A percentile compares a stretch with the other conserved stretches of the same genome.
Evolutionary conservation across 1,140 invertebrate species (phyloP).

Genomic region (Heliconius nattereri): DNA sequence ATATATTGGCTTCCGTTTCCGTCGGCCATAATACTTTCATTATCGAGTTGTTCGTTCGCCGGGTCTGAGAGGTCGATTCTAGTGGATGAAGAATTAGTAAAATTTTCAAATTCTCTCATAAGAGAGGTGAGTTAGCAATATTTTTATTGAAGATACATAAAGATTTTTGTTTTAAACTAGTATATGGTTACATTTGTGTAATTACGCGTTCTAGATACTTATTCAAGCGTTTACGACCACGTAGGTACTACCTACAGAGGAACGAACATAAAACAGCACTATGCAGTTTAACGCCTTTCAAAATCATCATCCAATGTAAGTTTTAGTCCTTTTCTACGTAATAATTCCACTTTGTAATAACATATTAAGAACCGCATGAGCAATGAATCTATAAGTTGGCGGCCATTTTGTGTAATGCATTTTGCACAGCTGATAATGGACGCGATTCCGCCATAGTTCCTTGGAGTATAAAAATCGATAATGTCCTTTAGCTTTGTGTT

Average conservation of each 20-base stretch:
- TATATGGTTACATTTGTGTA: neutral
- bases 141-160: neutral
- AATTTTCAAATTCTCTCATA: constrained; percentile 73
- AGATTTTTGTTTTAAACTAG: neutral
- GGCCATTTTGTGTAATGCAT: constrained; percentile 78
- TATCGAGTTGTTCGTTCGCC: constrained; percentile 83
- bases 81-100: constrained; percentile 72
- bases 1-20: constrained; percentile 47
- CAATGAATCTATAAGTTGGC: constrained; percentile 44
- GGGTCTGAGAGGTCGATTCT: constrained; percentile 74
- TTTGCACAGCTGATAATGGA: constrained; percentile 70
- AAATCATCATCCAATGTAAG: constrained; percentile 80
- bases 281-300: constrained; percentile 81
- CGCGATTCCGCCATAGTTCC: constrained; percentile 20
- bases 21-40: constrained; percentile 65
- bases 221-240: constrained; percentile 72
- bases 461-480: constrained; percentile 3
- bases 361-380: constrained; percentile 18
- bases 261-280: constrained; percentile 52
- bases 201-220: constrained; percentile 63
- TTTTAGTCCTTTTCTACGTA: constrained; percentile 25
- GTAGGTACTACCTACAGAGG: constrained; percentile 51
- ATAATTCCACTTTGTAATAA: neutral
- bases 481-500: neutral
- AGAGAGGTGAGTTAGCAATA: constrained; percentile 69